Evolutionary conservation across 2,888 invertebrate species (phyloP).

Genomic region (Drosophila siamana): DNA sequence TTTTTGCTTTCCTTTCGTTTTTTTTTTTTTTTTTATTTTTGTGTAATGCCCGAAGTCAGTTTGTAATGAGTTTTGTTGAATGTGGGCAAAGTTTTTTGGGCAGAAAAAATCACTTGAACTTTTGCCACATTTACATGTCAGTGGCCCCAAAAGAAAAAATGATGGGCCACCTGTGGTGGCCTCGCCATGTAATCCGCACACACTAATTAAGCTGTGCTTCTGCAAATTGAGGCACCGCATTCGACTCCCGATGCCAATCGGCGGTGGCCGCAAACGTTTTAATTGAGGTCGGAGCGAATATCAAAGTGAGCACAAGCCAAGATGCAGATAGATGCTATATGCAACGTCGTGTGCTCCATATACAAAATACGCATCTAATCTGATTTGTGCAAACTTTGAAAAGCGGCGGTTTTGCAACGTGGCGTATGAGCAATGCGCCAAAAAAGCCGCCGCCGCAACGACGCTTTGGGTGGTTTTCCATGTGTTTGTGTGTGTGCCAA

Average conservation of each 20-base stretch:
- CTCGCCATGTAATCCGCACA: constrained; percentile 35
- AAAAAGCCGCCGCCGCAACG: constrained; percentile 36
- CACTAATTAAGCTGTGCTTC: constrained; percentile 70
- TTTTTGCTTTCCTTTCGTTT: neutral
- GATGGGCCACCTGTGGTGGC: constrained; percentile 71
- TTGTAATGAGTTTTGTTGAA: constrained; percentile 74
- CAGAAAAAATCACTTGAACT: constrained; percentile 72
- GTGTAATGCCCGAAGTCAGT: constrained; percentile 54
- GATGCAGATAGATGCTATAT: constrained; percentile 19
- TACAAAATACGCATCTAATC: constrained; percentile 55
- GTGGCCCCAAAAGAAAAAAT: constrained; percentile 61
- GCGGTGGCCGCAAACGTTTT: constrained; percentile 64
- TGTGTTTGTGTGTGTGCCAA: constrained; percentile 32
- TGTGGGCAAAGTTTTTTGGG: constrained; percentile 55
- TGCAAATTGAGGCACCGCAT: constrained; percentile 48
- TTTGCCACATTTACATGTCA: constrained; percentile 84
- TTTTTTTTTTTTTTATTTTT: constrained; percentile 4
- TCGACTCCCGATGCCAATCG: constrained; percentile 61
- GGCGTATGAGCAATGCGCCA: constrained; percentile 64
- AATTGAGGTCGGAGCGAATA: constrained; percentile 57
- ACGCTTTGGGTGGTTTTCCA: constrained; percentile 64
- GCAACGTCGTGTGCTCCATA: constrained; percentile 53
- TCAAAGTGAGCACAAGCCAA: constrained; percentile 53
- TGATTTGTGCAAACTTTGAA: constrained; percentile 68
- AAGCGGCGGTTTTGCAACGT: constrained; percentile 41